Conservation (phyloP, 2,113 vertebrate species). For the Scomber japonicus region DNA sequence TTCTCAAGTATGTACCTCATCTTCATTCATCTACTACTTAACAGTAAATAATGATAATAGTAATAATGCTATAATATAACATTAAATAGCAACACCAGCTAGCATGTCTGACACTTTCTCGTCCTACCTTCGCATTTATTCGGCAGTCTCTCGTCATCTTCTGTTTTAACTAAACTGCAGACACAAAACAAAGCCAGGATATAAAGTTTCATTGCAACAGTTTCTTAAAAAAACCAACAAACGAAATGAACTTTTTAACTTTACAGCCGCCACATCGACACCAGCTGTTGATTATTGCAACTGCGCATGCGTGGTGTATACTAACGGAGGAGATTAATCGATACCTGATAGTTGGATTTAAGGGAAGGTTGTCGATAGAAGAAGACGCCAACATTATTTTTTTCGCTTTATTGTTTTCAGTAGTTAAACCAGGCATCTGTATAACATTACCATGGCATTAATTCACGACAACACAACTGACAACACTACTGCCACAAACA, state of each 20-base stretch:
- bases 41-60: no score
- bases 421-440: no score
- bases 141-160: conserved; percentile 85
- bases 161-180: conserved; percentile 57
- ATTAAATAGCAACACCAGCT: background rate
- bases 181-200: conserved; percentile 53
- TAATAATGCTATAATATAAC: background rate
- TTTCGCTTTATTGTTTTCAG: no score
- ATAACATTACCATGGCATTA: no score
- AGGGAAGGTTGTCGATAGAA: conserved; percentile 45
- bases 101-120: background rate
- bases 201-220: conserved; percentile 57
- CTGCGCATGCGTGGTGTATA: conserved; percentile 67
- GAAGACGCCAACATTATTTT: background rate
- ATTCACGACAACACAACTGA: no score
- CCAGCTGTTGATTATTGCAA: fast-evolving
- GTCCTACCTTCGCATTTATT: conserved; percentile 90
- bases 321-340: conserved; percentile 4
- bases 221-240: background rate
- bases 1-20: no score
- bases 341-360: conserved; percentile 22
- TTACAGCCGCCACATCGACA: conserved; percentile 76
- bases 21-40: no score
- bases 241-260: background rate
- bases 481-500: no score